Conservation (phyloP, 2,888 invertebrate species). For the Xanthia icteritia region DNA sequence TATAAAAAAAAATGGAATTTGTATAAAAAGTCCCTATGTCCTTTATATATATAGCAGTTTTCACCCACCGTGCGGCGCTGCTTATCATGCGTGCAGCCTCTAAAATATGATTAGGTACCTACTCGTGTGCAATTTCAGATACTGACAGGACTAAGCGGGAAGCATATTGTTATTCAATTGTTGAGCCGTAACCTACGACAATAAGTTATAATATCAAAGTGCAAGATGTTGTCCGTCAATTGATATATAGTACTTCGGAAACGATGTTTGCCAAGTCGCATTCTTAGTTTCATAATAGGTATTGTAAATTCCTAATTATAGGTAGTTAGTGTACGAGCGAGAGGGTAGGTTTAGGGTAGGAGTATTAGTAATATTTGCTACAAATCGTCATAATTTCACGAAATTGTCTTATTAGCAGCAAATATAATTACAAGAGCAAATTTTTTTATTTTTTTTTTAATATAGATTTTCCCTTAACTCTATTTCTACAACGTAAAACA, state of each 20-base stretch:
- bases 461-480: too few species aligned
- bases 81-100: background rate
- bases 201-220: conserved; percentile 27
- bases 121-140: conserved; percentile 29
- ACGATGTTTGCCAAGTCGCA: background rate
- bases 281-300: conserved; percentile 13
- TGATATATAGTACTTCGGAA: conserved; percentile 20
- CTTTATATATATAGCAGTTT: too few species aligned
- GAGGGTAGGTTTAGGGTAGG: background rate
- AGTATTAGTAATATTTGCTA: background rate
- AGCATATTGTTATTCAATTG: conserved; percentile 52
- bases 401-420: too few species aligned
- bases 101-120: conserved; percentile 11
- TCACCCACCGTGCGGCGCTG: too few species aligned
- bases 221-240: conserved; percentile 31
- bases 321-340: background rate
- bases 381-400: background rate
- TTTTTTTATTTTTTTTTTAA: too few species aligned
- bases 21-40: too few species aligned
- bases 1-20: too few species aligned
- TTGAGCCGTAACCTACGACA: conserved; percentile 24
- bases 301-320: background rate
- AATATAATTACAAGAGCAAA: too few species aligned
- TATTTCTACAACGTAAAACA: too few species aligned
- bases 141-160: conserved; percentile 28